Base-by-base conservation (phyloP, 1,140 invertebrate species). In the Arctopsyche grandis region DNA sequence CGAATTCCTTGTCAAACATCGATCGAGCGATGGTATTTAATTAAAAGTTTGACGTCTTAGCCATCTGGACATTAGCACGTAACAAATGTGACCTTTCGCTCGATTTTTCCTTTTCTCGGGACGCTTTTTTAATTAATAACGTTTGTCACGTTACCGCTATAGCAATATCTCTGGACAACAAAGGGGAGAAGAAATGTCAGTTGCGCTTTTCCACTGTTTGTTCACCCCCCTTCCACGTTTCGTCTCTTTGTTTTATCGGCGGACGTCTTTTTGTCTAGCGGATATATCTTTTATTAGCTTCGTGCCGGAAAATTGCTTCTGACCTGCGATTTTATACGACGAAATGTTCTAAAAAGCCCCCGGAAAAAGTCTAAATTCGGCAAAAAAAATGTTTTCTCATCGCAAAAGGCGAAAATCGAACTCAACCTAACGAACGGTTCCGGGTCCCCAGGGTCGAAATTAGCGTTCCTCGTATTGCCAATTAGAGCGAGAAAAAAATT, bases 41-140 rank as follows among this genome's bases (percentile, higher is more conserved):
- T 38, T 38, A 7, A 1, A 38, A 38, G 29, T 38, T 38, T 38
- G 29, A 38, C 29, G 29, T 38, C 29, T 38, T 38, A 38, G 29
- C 29, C 7, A 4, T 38, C 29, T 38, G 29, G 29, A 38, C 3
- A 7, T 38, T 38, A 38, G 29, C 29, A 38, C 29, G 3, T 38
- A 38, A 38, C 29, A 7, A 38, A 38, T 7, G 29, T 38, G 29
- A 38, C 3, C 3, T 38, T 38, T 38, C 7, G 1, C 29, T 38
- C 29, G 29, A 38, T 38, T 52, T n/a, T 16, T 52, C 10, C 48
- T 52, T n/a, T 9, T 12, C 22, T 22, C 9, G 21, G 26, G 63
- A 66, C 63, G 26, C 63, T 79, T 44, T 69, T 79, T 75, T 75
- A 77, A 76, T 80, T 80, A 80, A 80, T 76, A 80, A 70, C 79